phyloP scores from a whole-genome alignment of 2,797 vertebrate species.

The Natrix natrix region DNA sequence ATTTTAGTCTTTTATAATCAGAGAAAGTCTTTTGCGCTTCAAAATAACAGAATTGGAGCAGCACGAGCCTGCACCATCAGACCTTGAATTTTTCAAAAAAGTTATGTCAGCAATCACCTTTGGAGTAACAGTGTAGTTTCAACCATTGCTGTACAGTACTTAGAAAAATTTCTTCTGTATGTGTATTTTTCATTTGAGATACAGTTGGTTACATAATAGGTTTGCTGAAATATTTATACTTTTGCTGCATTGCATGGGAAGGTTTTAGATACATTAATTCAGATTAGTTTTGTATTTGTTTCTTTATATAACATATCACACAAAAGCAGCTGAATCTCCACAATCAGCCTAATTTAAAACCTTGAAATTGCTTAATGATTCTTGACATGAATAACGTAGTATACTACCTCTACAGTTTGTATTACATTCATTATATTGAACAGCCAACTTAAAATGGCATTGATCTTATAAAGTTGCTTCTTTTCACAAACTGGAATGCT shows the following conservation, averaged over 20 bases:
- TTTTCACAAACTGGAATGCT: constrained; percentile 38
- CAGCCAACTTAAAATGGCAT: constrained; percentile 47
- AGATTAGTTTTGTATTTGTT: constrained; percentile 30
- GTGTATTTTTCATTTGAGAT: not conserved
- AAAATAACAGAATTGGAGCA: not conserved
- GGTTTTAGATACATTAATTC: constrained; percentile 8
- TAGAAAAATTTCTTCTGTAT: not conserved
- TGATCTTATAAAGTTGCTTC: constrained; percentile 39
- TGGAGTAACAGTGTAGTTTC: not conserved
- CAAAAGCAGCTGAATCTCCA: constrained; percentile 46
- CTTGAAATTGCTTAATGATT: constrained; percentile 54
- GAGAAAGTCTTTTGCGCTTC: not conserved
- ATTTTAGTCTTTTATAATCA: not conserved
- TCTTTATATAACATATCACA: constrained; percentile 35
- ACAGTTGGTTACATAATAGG: not conserved
- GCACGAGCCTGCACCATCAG: not conserved
- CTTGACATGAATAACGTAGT: constrained; percentile 38
- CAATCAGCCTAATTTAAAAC: constrained; percentile 50
- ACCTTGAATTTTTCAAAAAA: not conserved
- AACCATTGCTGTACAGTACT: not conserved
- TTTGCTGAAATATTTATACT: not conserved
- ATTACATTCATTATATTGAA: constrained; percentile 55
- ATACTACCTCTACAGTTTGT: constrained; percentile 54
- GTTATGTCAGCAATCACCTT: not conserved
- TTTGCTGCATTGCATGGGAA: not conserved